Percentiles rank a stretch among this genome's conserved stretches.
Conservation (phyloP, 35 echinoderm and acorn worm species). For the Strongylocentrotus purpuratus region DNA sequence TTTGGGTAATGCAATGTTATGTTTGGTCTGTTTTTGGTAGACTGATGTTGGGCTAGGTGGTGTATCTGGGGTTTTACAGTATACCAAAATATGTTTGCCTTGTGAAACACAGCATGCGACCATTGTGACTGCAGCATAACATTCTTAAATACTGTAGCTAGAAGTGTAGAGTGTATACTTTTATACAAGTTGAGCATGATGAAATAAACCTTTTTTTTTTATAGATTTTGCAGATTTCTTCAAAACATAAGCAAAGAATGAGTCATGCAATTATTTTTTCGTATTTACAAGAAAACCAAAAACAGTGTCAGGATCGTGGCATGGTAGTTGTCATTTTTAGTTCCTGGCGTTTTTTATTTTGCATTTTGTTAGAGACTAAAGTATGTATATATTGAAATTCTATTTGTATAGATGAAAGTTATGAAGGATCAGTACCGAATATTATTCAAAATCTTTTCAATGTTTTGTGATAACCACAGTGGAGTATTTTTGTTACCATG, state of each 20-base stretch:
- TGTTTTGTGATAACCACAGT: not conserved
- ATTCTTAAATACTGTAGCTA: too few species aligned
- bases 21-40: too few species aligned
- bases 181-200: too few species aligned
- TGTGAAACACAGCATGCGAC: too few species aligned
- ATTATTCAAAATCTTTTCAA: not conserved
- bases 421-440: not conserved
- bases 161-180: too few species aligned
- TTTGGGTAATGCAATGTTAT: too few species aligned
- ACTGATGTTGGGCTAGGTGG: too few species aligned
- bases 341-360: not conserved
- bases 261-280: not conserved
- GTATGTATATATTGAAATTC: slow-evolving; percentile 19
- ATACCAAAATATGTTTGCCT: too few species aligned
- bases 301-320: not conserved
- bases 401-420: not conserved
- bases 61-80: too few species aligned
- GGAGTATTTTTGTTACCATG: not conserved
- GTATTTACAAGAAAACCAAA: not conserved
- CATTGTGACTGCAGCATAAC: too few species aligned
- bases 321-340: not conserved
- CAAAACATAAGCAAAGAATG: not conserved
- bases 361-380: slow-evolving; percentile 13
- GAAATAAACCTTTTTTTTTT: not conserved
- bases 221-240: not conserved